A percentile compares a stretch with the other conserved stretches of the same genome.
Conservation (phyloP, 2,113 vertebrate species). For the Laticauda laticaudata region DNA sequence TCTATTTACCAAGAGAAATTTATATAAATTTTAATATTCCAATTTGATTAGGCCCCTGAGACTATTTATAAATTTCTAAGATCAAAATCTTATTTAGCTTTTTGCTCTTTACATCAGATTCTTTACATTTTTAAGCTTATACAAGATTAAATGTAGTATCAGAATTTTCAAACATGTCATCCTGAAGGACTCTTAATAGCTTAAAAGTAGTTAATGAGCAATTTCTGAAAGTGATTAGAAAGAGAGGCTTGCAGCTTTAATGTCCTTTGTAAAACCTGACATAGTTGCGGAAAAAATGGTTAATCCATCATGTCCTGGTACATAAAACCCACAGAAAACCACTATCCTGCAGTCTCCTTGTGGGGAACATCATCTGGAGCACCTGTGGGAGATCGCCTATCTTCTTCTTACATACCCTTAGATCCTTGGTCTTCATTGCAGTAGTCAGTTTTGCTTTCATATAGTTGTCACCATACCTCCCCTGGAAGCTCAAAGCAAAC, state of each 20-base stretch:
- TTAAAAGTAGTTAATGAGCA: background rate
- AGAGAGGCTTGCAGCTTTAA: background rate
- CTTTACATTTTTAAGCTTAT: background rate
- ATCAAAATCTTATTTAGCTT: background rate
- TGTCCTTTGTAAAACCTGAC: background rate
- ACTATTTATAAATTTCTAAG: background rate
- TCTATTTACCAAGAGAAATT: background rate
- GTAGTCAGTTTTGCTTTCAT: background rate
- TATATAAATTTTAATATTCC: background rate
- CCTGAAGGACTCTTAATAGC: background rate
- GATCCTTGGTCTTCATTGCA: background rate
- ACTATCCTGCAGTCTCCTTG: background rate
- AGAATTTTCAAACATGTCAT: background rate
- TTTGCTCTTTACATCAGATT: background rate
- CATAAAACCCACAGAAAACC: background rate
- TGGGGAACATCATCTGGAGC: background rate
- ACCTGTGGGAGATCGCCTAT: background rate
- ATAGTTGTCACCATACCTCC: background rate
- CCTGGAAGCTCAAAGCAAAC: background rate
- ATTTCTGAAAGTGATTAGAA: background rate
- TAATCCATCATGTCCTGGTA: background rate
- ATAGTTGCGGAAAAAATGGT: background rate
- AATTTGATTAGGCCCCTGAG: background rate
- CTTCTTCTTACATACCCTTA: background rate
- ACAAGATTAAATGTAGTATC: background rate